Base-by-base conservation (phyloP, 53 echinoderm and acorn worm genomes). In the Luidia sarsii region DNA sequence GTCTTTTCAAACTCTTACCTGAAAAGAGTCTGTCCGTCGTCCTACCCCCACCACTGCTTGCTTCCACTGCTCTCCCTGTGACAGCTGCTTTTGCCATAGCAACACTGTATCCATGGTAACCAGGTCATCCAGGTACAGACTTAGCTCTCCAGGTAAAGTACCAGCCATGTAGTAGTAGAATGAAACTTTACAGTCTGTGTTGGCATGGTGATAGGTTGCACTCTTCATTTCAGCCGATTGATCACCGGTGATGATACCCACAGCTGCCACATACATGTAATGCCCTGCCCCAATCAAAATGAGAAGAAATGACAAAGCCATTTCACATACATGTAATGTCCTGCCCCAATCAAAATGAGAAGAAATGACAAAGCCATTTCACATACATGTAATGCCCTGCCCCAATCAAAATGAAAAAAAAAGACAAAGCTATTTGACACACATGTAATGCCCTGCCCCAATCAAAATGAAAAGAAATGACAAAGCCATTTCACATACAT, bases 101-200 rank as follows among this genome's bases (percentile, higher is more conserved):
- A 85, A 43, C 9, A 77, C 75, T 68, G 65, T 82, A 24, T 70
- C 48, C 39, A 45, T 33, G 21, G 68, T 56, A 7, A 50, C 55
- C 34, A 51, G 49, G 57, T 92, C 88, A 45, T 71, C 54, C 28
- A 92, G 48, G 48, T 56, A 61, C 30, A 88, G 62, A 52, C 41
- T 71, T n/a, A 92, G 46, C 19, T 74, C 50, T 3, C 85, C 92
- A 2, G 68, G 48, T 15, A 70, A 39, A 16, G 48, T n/a, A 7
- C 92, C 92, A 23, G 61, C 68, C 29, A 75, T 83, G 64, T 65
- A 48, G 65, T 80, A 88, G 57, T 50, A 92, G 67, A 92, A 74
- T 0, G 30, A 16, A 3, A 92, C 13, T 10, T 48, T 29, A 33
- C 92, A 92, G 49, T 80, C 31, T 0, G 80, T 80, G 27, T 64